Evolutionary conservation across 2,888 invertebrate species (phyloP), one percentile per base, ranked within the genome.

Genomic region (Linnaemya tessellans): DNA sequence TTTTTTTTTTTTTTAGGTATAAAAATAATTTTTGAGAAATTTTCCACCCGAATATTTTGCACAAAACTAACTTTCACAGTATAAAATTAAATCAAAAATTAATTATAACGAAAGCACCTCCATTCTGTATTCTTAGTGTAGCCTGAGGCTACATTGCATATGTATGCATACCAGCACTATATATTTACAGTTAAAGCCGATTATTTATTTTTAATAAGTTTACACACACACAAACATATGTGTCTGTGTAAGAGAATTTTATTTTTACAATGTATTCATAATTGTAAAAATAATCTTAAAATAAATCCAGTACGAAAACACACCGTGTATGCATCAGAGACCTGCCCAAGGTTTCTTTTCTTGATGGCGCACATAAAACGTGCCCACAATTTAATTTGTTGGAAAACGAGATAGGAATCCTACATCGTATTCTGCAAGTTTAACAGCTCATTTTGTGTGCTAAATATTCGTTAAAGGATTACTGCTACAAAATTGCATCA

Each of bases 181-280:
- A 64, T 71, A 64, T 54, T 70, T 71, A 56, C 51, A 54, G 54
- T 64, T 71, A 56, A 74, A 74, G 54, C 60, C 84, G 79, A 70
- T 80, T 84, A 84, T 84, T 84, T 84, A 70, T 58, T 70, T 79
- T 80, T 74, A 68, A 68, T 68, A 83, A 73, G 65, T 75, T 5
- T 5, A 30, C 5, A 30, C 30, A 30, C 30, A 30, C 5, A 30
- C 30, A 54, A 43, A 43, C 43, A 15, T 56, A 58, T 56, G 49
- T 7, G n/a, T 51, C 5, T 51, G 10, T 38, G 25, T 62, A 11
- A 3, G 38, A 25, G 9, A 30, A 30, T 30, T 30, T 30, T 30
- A 30, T 30, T 30, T 30, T 30, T 5, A 30, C 30, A 30, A 22
- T 73, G 25, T 49, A 13, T n/a, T 43, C n/a, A 7, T 30, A 51